Evolutionary conservation across 2,797 vertebrate genomes (phyloP), one percentile per base, ranked within the genome.

Genomic region (Mergus octosetaceus): DNA sequence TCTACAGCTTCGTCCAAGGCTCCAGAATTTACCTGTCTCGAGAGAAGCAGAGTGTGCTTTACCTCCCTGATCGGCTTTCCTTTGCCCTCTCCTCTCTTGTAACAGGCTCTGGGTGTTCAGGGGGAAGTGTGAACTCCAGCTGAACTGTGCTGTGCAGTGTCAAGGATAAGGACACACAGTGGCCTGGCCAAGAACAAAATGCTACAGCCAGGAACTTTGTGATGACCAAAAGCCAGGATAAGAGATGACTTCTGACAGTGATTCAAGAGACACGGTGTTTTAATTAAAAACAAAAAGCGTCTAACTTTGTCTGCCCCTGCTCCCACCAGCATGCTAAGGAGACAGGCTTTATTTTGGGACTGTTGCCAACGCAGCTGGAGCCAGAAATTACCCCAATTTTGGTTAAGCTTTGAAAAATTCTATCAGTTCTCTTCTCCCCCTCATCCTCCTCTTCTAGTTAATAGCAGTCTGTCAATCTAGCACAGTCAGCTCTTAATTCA

Each of bases 341-440:
- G 39, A 53, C 6, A 51, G 25, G 38, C 58, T 83, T 82, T 92
- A 56, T 82, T 84, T 88, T 66, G 18, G 30, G 85, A 62, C 32
- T 68, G 17, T 81, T 72, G 51, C 45, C 80, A 58, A 58, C 76
- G 69, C 74, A 94, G 13, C 72, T 96, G 77, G 45, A 92, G 58
- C n/a, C 56, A 93, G 56, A 95, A 94, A 85, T 94, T 61, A 78
- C 49, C 30, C 45, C 71, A 9, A 89, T 83, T 87, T 83, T 90
- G 32, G 45, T 94, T 89, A 83, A 90, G 17, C 51, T 90, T 91
- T 83, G 41, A 34, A 86, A 95, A 45, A 39, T 91, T 90, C 58
- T 87, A 30, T 91, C 30, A 56, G 36, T 18, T 90, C 6, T 84
- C 6, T 54, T 80, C 9, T 71, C 51, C 58, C 10, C 39, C 51